Evolutionary conservation across 2,113 vertebrate species (phyloP).

Genomic region (Grammomys dolichurus): DNA sequence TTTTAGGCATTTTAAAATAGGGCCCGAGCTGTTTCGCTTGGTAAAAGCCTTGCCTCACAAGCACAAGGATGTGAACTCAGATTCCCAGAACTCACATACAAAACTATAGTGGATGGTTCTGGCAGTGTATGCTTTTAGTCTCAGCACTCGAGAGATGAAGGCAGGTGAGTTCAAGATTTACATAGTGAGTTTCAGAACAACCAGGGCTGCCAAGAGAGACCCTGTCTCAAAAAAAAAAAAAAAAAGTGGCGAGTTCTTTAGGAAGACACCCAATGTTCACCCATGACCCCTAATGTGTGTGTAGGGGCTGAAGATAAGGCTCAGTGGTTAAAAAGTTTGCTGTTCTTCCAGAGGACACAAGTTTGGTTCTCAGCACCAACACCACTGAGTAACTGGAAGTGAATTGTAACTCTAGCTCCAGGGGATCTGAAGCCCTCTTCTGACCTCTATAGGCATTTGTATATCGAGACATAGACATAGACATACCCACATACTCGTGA

Average conservation of each 20-base stretch:
- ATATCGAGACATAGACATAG: neutral
- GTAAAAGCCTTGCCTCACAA: neutral
- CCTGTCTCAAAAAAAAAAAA: neutral
- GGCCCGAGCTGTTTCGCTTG: neutral
- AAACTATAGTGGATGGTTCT: neutral
- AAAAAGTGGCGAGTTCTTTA: neutral
- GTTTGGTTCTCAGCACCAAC: neutral
- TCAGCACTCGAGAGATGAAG: neutral
- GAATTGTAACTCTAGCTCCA: neutral
- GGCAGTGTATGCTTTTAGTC: neutral
- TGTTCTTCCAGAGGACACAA: neutral
- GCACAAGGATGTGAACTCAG: neutral
- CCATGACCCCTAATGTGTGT: neutral
- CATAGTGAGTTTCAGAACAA: neutral
- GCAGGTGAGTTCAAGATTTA: neutral
- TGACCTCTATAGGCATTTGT: neutral
- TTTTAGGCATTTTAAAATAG: neutral
- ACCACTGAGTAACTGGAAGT: neutral
- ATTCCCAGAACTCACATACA: neutral
- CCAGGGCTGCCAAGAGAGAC: neutral
- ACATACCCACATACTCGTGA: neutral
- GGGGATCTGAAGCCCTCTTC: neutral
- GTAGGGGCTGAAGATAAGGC: neutral
- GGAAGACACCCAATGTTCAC: neutral
- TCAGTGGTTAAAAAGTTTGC: neutral